Base-by-base conservation (phyloP, 2,888 invertebrate genomes). In the Cordilura impudica region DNA sequence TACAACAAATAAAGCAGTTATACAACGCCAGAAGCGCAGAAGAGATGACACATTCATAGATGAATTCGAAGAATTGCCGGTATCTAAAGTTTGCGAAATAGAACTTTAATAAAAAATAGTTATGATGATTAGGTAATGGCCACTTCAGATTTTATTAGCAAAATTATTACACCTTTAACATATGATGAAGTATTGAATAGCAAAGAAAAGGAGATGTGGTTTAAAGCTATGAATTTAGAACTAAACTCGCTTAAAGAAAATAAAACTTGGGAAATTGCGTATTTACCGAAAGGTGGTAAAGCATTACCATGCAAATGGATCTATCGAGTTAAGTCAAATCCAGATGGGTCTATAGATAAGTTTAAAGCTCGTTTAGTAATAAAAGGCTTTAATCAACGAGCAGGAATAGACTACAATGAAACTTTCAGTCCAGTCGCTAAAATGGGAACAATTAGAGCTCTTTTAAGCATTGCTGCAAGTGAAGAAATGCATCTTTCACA, bases 291-390 rank as follows among this genome's bases (percentile, higher is more conserved):
- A 8, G n/a, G 14, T 43, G n/a, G n/a, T 14, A 14, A 14, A 12
- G 39, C 39, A 12, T 14, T 83, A 53, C 70, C 61, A 1, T 81
- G 72, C 21, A 81, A 80, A 14, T 83, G 82, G 83, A 80, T 81
- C 0, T 83, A 47, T 23, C 60, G 19, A 16, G 14, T 14, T 5
- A 56, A 29, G 14, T 35, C n/a, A 18, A 35, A 54, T 29, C 12
- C n/a, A 16, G 14, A 54, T 14, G 29, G 29, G 4, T 12, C 6
- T 29, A 26, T 54, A 29, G 29, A 16, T 10, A 65, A 51, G 18
- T 49, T 14, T 51, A 65, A 65, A 39, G 65, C 65, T 10, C 12
- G 65, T 1, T 29, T 65, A 31, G 39, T 54, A 12, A 45, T 54
- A 26, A 26, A 43, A 56, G 54, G 54, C 4, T 67, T 54, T 18